phyloP scores from a whole-genome alignment of 2,113 vertebrate species.

The Aramus guarauna region DNA sequence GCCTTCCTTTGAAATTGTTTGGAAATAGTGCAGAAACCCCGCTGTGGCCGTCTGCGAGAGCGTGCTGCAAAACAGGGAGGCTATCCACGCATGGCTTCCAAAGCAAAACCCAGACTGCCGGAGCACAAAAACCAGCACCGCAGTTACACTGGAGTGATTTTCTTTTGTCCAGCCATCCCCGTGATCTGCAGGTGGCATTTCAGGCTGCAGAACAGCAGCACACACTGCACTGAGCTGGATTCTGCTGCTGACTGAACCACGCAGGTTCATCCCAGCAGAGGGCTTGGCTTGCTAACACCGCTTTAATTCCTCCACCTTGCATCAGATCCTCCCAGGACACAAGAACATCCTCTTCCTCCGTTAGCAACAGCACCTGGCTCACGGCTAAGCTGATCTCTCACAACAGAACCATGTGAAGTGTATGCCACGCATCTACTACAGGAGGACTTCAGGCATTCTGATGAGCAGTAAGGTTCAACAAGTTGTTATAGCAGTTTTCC shows the following conservation, averaged over 20 bases:
- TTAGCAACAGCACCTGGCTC: neutral
- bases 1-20: neutral
- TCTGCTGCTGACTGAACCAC: neutral
- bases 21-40: neutral
- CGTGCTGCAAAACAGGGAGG: neutral
- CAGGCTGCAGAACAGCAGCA: neutral
- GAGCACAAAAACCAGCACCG: neutral
- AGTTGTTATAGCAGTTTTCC: neutral
- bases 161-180: neutral
- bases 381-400: neutral
- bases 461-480: neutral
- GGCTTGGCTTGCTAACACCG: neutral
- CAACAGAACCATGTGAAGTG: neutral
- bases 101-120: neutral
- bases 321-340: neutral
- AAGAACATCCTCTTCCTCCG: neutral
- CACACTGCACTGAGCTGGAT: neutral
- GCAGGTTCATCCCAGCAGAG: neutral
- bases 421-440: accelerated
- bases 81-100: neutral
- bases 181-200: neutral
- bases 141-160: neutral
- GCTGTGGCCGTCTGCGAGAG: neutral
- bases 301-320: neutral
- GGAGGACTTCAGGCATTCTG: neutral